A percentile compares a stretch with the other conserved stretches of the same genome.
Conservation (phyloP, 2,113 vertebrate species). For the Hippotragus niger region DNA sequence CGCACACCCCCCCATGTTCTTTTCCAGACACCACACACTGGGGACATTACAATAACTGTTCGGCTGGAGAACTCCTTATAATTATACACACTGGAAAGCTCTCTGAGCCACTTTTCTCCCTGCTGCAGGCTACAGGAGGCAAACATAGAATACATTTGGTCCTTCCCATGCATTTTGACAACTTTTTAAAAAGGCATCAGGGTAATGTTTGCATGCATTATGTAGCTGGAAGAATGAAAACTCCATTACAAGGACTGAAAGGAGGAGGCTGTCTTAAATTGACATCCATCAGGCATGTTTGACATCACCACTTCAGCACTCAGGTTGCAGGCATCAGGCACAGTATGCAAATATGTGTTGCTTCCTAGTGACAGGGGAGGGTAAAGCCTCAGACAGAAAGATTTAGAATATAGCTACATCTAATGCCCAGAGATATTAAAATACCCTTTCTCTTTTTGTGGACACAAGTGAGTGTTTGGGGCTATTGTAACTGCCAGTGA, state of each 20-base stretch:
- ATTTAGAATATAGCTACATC: not conserved
- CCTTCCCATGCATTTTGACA: slow-evolving; percentile 53
- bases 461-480: not conserved
- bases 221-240: slow-evolving; percentile 48
- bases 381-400: not conserved
- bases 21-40: not conserved
- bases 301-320: not conserved
- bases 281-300: not conserved
- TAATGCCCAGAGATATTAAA: not conserved
- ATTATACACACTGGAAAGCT: slow-evolving; percentile 56
- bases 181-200: slow-evolving; percentile 44
- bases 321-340: not conserved
- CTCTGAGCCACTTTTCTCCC: not conserved
- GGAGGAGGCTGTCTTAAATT: not conserved
- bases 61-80: slow-evolving; percentile 17
- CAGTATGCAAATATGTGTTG: not conserved
- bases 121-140: not conserved
- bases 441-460: not conserved
- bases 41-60: not conserved
- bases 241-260: slow-evolving; percentile 49
- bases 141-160: not conserved
- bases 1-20: not conserved
- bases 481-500: not conserved
- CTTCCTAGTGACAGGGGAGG: not conserved
- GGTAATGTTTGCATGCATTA: slow-evolving; percentile 60